These are phyloP conservation scores for Chrysogorgia sp. DNA, from an alignment of 92 coral and sea anemone species.

Conservation along the genomic window DNA sequence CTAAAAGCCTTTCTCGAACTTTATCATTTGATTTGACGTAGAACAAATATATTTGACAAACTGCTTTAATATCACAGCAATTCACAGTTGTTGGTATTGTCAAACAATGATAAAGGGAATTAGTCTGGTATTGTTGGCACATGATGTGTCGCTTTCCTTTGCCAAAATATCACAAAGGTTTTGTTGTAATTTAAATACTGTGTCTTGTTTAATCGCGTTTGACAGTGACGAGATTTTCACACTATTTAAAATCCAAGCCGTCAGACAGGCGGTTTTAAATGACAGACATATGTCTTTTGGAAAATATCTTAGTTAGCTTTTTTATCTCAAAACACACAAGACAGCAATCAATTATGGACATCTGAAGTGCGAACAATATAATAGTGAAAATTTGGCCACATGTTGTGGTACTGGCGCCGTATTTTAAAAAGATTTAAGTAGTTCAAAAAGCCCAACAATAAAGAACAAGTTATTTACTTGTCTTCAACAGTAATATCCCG, in stretches of 20 bases:
- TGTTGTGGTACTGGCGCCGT: constrained; percentile 9
- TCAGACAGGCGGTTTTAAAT: not conserved
- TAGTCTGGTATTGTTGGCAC: constrained; percentile 28
- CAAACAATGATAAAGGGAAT: constrained; percentile 34
- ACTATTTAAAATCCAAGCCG: not conserved
- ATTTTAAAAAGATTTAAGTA: constrained; percentile 17
- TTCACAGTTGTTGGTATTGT: constrained; percentile 42
- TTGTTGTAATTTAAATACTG: not conserved
- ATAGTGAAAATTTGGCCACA: constrained; percentile 1
- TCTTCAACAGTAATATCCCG: not conserved
- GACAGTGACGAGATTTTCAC: not conserved
- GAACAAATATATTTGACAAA: constrained; percentile 6
- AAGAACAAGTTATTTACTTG: not conserved
- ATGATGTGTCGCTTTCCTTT: not conserved
- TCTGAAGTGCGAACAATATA: not conserved
- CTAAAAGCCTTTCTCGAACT: not conserved
- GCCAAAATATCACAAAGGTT: constrained; percentile 12
- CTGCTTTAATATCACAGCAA: not conserved
- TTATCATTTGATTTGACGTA: not conserved
- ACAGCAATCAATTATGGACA: not conserved
- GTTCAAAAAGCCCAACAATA: not conserved
- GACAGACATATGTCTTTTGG: constrained; percentile 26
- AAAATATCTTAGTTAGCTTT: not conserved
- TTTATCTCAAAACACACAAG: constrained; percentile 38
- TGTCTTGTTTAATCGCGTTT: not conserved